Evolutionary conservation across 2,888 invertebrate genomes (phyloP), one percentile per base, ranked within the genome.

Genomic region (Acrobeloides nanus): DNA sequence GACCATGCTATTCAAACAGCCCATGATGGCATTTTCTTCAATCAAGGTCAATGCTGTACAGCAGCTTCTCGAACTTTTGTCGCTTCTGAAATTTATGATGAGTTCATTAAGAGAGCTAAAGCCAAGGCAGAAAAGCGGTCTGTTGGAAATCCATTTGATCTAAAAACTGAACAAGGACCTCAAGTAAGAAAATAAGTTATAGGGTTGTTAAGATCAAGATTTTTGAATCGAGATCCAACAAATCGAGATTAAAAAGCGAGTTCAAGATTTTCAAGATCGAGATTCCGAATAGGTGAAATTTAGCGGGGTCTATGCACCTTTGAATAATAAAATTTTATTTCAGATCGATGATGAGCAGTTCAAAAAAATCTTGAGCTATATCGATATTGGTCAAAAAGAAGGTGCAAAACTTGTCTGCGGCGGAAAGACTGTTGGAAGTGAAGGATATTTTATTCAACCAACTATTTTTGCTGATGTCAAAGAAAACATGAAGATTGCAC

Each of bases 21-120:
- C 17, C 27, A 37, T 1, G 34, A 44, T 21, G 54, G 57, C 1
- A 53, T 75, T 4, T 75, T 76, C 60, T 72, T 73, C 56, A 53
- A 53, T 42, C 53, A 53, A 29, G 61, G 56, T 12, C 61, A 85
- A 75, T 83, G 82, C 66, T 87, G 87, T 68, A 84, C 84, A 68
- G 89, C 89, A 26, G 90, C 85, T 10, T 86, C 87, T 5, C 81
- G 89, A 52, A 89, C 88, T 1, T 90, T 84, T 70, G 89, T 90
- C 0, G 87, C 89, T 57, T 83, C 85, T 38, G 72, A 74, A 23
- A 18, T 44, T 17, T 44, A 44, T 24, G 45, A 44, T 26, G 45
- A 44, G 2, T 44, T 44, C 17, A 23, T 44, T 2, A 31, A 15
- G 15, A 20, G 45, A n/a, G 82, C 86, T 0, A 84, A 84, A 0